Conservation (phyloP, 37 sponge, comb jelly and placozoan species). For the Ephydatia muelleri region DNA sequence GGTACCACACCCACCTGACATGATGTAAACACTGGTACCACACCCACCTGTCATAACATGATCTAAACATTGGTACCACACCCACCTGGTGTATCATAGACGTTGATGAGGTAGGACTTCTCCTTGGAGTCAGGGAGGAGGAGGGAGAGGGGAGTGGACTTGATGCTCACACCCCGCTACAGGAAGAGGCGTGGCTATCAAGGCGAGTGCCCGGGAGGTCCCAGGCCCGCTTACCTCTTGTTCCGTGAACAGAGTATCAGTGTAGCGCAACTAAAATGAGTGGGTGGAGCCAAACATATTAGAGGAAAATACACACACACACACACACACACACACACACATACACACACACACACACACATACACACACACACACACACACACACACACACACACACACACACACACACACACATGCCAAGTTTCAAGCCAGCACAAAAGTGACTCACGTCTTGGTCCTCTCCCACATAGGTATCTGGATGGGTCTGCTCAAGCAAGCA, state of each 20-base stretch:
- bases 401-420: neutral
- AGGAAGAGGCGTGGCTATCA: no score
- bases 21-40: no score
- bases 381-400: no score
- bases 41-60: neutral
- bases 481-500: slow-evolving; percentile 95
- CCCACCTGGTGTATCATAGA: slow-evolving; percentile 92
- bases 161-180: slow-evolving; percentile 89
- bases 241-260: slow-evolving; percentile 94
- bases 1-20: neutral
- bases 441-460: slow-evolving; percentile 62
- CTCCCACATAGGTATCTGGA: slow-evolving; percentile 67
- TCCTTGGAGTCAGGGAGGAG: slow-evolving; percentile 77
- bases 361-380: slow-evolving; percentile 8
- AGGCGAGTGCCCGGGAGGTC: no score
- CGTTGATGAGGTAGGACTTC: slow-evolving; percentile 91
- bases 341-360: neutral
- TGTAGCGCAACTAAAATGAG: slow-evolving; percentile 77
- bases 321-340: neutral
- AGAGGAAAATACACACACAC: neutral
- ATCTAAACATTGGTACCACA: neutral
- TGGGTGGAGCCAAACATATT: neutral
- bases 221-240: slow-evolving; percentile 80
- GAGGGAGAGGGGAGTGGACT: slow-evolving; percentile 84
- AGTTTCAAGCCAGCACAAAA: neutral